Conservation (phyloP, 2,113 vertebrate species). For the Phalacrocorax aristotelis region DNA sequence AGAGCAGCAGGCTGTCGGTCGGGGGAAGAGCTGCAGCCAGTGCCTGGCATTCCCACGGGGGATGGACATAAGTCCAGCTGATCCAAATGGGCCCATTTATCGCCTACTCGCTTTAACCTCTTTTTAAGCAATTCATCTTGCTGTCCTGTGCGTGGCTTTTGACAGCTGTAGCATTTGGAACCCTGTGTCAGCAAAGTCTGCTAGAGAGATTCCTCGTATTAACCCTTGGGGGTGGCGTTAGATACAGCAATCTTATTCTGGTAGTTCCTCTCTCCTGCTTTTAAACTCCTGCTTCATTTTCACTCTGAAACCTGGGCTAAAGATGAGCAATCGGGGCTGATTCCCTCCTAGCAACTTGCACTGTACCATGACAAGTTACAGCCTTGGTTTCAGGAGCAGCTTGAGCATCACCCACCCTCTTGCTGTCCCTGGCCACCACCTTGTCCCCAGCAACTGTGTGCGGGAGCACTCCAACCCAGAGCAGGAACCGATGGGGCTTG, state of each 20-base stretch:
- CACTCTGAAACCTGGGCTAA: neutral
- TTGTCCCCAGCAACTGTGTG: neutral
- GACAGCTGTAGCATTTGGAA: neutral
- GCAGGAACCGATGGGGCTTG: neutral
- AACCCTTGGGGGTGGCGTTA: neutral
- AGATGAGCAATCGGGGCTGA: accelerated
- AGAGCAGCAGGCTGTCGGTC: neutral
- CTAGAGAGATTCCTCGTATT: neutral
- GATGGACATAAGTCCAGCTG: neutral
- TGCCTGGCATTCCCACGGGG: neutral
- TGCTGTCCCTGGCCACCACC: neutral
- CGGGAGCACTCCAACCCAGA: neutral
- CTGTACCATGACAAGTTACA: neutral
- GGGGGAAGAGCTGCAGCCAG: neutral
- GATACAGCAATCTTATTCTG: neutral
- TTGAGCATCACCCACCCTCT: neutral
- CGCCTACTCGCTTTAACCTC: neutral
- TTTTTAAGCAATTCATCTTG: neutral
- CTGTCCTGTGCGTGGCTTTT: neutral
- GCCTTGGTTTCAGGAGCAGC: neutral
- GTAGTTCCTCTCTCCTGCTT: neutral
- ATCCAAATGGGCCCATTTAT: neutral
- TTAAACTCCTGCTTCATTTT: neutral
- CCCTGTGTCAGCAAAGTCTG: neutral
- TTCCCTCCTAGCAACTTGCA: neutral